Base-by-base conservation (phyloP, 2,888 invertebrate species). In the Agrochola lota region DNA sequence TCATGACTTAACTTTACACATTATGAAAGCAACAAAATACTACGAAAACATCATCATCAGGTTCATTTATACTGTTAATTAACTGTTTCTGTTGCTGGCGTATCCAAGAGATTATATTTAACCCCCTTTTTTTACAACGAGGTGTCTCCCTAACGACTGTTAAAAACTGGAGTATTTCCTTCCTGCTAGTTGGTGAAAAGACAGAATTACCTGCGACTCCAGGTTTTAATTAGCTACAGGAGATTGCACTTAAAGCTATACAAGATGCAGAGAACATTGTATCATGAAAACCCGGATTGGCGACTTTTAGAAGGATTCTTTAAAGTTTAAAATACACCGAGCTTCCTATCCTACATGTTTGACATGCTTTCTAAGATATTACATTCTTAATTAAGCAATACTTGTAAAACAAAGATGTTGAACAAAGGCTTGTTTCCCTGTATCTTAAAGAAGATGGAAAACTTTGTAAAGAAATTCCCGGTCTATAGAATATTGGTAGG, bases 171-270 rank as follows among this genome's bases (percentile, higher is more conserved):
- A 71, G 12, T 40, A 66, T 70, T 72, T 63, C 63, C 57, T 64
- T 59, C 66, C 62, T 30, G 59, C 15, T 40, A 72, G 60, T 57
- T 66, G 26, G 63, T 57, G 49, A 74, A 77, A 68, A 62, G 72
- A 43, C 49, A 73, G 20, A 52, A 80, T 74, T 71, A 80, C 46
- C 67, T 70, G 82, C 20, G 62, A 49, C 63, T 66, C 63, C 23
- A 64, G 72, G 26, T 74, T 73, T 68, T 83, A 83, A 84, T 86
- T 86, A 78, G 20, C 74, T 83, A 83, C 84, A 71, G 70, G 71
- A 74, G 55, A 84, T 75, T 57, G 83, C 84, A 85, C 83, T 84
- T 67, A 59, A 69, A 43, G 40, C 52, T 46, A 55, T 72, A 52
- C 69, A 63, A 62, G 26, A 57, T 59, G 63, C 52, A 71, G 49